Conservation (phyloP, 92 coral and sea anemone species). For the Ricordea florida region DNA sequence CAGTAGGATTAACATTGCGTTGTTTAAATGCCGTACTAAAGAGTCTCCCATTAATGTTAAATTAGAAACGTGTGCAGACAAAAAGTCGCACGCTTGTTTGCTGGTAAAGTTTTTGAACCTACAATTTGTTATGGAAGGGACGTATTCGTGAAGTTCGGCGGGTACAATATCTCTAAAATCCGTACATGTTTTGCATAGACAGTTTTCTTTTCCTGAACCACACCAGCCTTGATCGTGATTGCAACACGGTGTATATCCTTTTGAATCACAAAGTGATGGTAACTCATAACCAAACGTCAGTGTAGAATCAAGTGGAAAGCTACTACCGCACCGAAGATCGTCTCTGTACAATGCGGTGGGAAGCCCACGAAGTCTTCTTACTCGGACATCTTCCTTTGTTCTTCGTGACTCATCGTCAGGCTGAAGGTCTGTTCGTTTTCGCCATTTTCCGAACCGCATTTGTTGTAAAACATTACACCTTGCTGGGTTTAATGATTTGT, state of each 20-base stretch:
- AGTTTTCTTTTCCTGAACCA: constrained; percentile 41
- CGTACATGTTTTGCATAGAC: constrained; percentile 56
- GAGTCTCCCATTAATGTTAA: constrained; percentile 73
- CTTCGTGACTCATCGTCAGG: constrained; percentile 14
- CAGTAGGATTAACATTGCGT: constrained; percentile 61
- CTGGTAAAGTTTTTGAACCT: constrained; percentile 55
- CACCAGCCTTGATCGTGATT: constrained; percentile 56
- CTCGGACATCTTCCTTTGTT: constrained; percentile 2
- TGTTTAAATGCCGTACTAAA: constrained; percentile 64
- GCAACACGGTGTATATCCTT: constrained; percentile 58
- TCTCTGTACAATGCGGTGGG: constrained; percentile 43
- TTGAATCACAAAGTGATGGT: constrained; percentile 57
- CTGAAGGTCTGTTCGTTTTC: constrained; percentile 12
- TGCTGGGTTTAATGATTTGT: no score
- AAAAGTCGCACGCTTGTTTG: constrained; percentile 56
- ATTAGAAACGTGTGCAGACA: constrained; percentile 39
- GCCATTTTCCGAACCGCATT: constrained; percentile 61
- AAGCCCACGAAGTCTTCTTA: constrained; percentile 59
- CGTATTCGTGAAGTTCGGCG: constrained; percentile 66
- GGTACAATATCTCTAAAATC: constrained; percentile 48
- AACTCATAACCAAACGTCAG: constrained; percentile 47
- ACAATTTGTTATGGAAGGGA: constrained; percentile 37
- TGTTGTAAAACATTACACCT: constrained; percentile 15
- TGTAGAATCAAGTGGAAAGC: constrained; percentile 32
- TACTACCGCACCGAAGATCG: constrained; percentile 61